Evolutionary conservation across 2,797 vertebrate genomes (phyloP).

Genomic region (Acanthurus tractus): DNA sequence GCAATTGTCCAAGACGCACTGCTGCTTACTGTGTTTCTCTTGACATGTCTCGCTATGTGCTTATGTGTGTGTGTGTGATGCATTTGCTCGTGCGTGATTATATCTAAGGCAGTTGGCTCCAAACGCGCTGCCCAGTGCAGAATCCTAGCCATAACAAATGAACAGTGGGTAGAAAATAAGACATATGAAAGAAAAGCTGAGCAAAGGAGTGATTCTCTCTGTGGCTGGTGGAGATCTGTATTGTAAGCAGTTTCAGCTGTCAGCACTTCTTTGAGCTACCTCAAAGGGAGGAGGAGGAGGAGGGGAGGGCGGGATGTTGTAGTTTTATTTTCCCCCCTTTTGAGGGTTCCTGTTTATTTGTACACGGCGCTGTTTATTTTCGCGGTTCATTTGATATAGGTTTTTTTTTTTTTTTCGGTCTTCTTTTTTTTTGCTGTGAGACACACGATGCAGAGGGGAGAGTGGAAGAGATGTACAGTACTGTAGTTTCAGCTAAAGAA

Average conservation of each 20-base stretch:
- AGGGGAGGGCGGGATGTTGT: conserved; percentile 65
- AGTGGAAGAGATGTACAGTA: conserved; percentile 44
- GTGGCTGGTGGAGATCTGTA: conserved; percentile 84
- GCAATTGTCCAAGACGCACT: conserved; percentile 67
- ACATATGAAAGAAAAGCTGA: conserved; percentile 88
- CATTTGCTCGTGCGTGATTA: conserved; percentile 57
- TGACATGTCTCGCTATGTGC: conserved; percentile 55
- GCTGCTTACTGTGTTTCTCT: conserved; percentile 69
- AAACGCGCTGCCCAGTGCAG: conserved; percentile 86
- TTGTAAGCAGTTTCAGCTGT: conserved; percentile 90
- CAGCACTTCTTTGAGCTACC: conserved; percentile 90
- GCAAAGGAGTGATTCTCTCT: conserved; percentile 86
- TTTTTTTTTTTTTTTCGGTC: conserved; percentile 23
- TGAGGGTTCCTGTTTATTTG: conserved; percentile 77
- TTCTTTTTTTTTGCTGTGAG: conserved; percentile 5
- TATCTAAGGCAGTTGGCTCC: conserved; percentile 80
- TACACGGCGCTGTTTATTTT: conserved; percentile 73
- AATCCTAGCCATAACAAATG: conserved; percentile 86
- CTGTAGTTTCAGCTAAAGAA: conserved; percentile 65
- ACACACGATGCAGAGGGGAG: conserved; percentile 48
- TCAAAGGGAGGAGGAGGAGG: conserved; percentile 75
- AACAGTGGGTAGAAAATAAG: conserved; percentile 84
- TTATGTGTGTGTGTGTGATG: conserved; percentile 34
- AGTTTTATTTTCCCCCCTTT: conserved; percentile 78
- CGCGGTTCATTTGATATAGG: conserved; percentile 69